phyloP scores from a whole-genome alignment of 2,113 vertebrate species.

The Eurypyga helias region DNA sequence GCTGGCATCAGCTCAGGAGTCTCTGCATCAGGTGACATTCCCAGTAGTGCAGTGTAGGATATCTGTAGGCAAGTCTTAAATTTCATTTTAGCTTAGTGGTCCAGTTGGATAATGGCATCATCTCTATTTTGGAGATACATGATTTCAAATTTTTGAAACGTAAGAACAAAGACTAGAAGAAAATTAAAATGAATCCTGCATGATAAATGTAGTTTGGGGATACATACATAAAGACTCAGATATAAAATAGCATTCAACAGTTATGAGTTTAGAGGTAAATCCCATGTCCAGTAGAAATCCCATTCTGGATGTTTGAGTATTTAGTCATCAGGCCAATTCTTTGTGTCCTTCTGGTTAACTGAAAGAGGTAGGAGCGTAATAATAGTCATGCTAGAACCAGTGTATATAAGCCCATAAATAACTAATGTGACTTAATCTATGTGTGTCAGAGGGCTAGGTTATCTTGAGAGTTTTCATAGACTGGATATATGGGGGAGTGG shows the following conservation, averaged over 20 bases:
- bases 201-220: neutral
- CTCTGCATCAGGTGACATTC: neutral
- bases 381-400: neutral
- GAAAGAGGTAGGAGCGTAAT: neutral
- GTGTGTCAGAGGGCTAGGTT: neutral
- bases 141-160: neutral
- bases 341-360: neutral
- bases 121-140: neutral
- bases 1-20: neutral
- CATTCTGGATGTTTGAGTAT: neutral
- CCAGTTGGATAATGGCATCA: neutral
- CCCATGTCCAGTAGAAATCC: neutral
- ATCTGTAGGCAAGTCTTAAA: neutral
- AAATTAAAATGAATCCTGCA: neutral
- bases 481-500: neutral
- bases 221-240: neutral
- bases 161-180: neutral
- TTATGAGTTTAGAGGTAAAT: neutral
- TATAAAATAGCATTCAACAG: neutral
- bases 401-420: neutral
- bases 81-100: neutral
- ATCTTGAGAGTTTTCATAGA: neutral
- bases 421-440: neutral
- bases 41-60: neutral
- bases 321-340: neutral